Conservation (phyloP, 2,113 vertebrate genomes). For the Paralichthys olivaceus region DNA sequence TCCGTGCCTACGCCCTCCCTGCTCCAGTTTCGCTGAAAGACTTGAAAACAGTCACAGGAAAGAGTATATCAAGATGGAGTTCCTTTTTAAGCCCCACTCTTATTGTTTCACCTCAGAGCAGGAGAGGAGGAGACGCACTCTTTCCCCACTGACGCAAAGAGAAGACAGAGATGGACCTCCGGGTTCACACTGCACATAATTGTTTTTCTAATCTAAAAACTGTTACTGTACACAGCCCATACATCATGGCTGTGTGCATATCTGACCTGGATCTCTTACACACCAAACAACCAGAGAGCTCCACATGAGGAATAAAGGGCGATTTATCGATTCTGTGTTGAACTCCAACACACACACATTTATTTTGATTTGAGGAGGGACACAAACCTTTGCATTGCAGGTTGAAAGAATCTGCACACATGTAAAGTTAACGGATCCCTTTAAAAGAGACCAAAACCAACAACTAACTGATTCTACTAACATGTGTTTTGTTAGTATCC, state of each 20-base stretch:
- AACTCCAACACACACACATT: constrained; percentile 10
- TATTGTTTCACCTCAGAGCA: constrained; percentile 85
- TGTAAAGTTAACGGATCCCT: neutral
- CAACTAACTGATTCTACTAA: neutral
- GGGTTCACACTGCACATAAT: constrained; percentile 7
- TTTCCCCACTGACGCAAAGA: constrained; percentile 66
- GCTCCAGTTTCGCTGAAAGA: constrained; percentile 70
- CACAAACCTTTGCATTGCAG: neutral
- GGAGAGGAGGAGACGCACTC: constrained; percentile 61
- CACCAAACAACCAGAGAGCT: neutral
- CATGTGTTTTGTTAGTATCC: neutral
- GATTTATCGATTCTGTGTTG: constrained; percentile 8
- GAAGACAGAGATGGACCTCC: constrained; percentile 46
- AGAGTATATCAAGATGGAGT: constrained; percentile 86
- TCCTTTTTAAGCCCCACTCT: constrained; percentile 86
- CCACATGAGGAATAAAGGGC: neutral
- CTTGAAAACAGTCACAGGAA: constrained; percentile 91
- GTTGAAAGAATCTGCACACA: neutral
- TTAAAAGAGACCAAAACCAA: neutral
- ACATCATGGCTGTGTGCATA: neutral
- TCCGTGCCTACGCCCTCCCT: constrained; percentile 68
- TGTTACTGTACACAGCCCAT: constrained; percentile 19
- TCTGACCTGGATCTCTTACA: constrained; percentile 14
- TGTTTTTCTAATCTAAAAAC: constrained; percentile 32
- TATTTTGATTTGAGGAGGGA: constrained; percentile 1